Conservation (phyloP, 2,113 vertebrate species). For the Burhinus oedicnemus region DNA sequence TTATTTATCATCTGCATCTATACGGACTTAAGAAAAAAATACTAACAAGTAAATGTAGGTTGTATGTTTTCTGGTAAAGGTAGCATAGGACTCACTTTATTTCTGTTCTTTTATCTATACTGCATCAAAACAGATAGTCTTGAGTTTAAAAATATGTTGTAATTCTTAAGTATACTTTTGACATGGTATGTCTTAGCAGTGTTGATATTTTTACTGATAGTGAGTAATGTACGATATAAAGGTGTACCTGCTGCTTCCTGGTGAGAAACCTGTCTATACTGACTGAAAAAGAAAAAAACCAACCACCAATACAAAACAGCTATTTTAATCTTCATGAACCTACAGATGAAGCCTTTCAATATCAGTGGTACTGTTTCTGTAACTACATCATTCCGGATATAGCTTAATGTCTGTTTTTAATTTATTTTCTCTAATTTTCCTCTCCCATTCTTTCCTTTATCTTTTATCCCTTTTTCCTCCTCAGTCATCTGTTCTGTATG, state of each 20-base stretch:
- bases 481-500: background rate
- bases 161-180: background rate
- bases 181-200: background rate
- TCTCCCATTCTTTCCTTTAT: background rate
- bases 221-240: background rate
- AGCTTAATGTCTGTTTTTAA: background rate
- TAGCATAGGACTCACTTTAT: background rate
- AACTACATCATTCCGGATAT: background rate
- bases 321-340: background rate
- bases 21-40: background rate
- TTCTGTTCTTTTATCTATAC: background rate
- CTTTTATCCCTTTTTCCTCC: background rate
- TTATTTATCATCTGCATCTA: background rate
- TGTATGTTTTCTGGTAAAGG: background rate
- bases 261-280: background rate
- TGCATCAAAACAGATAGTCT: background rate
- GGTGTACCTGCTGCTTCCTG: background rate
- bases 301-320: background rate
- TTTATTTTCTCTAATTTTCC: background rate
- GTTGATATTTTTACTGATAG: background rate
- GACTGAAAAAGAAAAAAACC: background rate
- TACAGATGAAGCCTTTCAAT: background rate
- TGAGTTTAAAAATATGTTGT: background rate
- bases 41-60: background rate
- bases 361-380: background rate